Base-by-base conservation (phyloP, 1,140 invertebrate species). In the Leptoteleia sp. region DNA sequence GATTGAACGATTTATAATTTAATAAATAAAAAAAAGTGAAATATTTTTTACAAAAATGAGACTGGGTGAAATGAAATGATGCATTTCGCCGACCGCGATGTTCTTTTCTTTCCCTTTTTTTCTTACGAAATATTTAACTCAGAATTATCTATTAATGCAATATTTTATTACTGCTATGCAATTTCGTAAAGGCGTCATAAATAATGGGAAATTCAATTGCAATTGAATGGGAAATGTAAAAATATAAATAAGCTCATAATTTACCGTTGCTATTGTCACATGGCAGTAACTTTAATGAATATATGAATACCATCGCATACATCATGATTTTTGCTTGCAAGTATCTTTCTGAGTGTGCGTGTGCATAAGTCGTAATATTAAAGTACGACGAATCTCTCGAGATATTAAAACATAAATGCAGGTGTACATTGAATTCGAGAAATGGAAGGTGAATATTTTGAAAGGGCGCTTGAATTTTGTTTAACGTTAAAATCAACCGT, bases 261-360 rank as follows among this genome's bases (percentile, higher is more conserved):
- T 54, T 54, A 11, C 17, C 38, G 35, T 16, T 11, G 12, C 33
- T 37, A 54, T 54, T 54, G 50, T 54, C 50, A 40, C 50, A 11
- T 27, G 40, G 40, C 35, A 27, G 35, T 13, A 40, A 1, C 35
- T 54, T 50, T 54, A 54, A 54, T 54, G 50, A 54, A 54, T 54
- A 54, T 54, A 54, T 54, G 50, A 38, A 54, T 54, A 37, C 35
- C 19, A 54, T 40, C 12, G 40, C 35, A 54, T 27, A 40, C 33
- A 54, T 38, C 50, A 54, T 16, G 19, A 54, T 54, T 54, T 54
- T 54, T 54, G 27, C 16, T 16, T 15, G 29, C 4, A 29, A 50
- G 27, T 31, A 8, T 29, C 27, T 17, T 27, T 1, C 8, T 19
- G n/a, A 19, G n/a, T n/a, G n/a, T n/a, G n/a, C n/a, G 11, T 16